Evolutionary conservation across 2,888 invertebrate genomes (phyloP).

Genomic region (Automeris io): DNA sequence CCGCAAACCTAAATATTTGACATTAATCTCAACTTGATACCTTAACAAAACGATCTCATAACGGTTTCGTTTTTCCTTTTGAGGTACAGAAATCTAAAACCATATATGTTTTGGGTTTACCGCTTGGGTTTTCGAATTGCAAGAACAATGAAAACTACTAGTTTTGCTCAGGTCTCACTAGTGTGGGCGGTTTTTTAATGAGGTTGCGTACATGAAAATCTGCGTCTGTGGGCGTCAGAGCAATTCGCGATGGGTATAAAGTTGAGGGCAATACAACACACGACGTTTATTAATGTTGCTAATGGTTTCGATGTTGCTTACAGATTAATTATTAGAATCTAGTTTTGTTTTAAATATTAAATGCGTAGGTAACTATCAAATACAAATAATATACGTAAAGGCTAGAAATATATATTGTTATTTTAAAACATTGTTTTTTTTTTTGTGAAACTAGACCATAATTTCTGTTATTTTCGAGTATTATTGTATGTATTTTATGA

Average conservation of each 20-base stretch:
- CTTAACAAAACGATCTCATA: no score
- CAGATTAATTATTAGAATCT: conserved; percentile 7
- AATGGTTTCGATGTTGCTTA: conserved; percentile 2
- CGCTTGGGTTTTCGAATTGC: conserved; percentile 49
- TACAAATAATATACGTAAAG: background rate
- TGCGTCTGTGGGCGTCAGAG: conserved; percentile 23
- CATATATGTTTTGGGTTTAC: no score
- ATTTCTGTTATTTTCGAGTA: no score
- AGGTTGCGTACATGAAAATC: conserved; percentile 24
- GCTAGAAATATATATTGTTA: background rate
- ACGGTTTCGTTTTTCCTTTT: no score
- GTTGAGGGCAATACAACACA: conserved; percentile 18
- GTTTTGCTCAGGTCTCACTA: conserved; percentile 42
- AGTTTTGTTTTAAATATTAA: conserved; percentile 1
- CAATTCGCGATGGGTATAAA: conserved; percentile 21
- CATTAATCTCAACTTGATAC: no score
- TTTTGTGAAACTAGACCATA: no score
- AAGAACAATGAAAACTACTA: conserved; percentile 53
- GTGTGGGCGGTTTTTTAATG: conserved; percentile 40
- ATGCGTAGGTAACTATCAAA: background rate
- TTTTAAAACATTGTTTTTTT: no score
- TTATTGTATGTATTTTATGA: no score
- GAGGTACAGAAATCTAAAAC: no score
- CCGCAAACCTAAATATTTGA: no score
- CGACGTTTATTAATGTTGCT: conserved; percentile 33